These are phyloP conservation scores for Brachymystax lenok DNA, from an alignment of 2,797 vertebrate species.

Conservation along the genomic window DNA sequence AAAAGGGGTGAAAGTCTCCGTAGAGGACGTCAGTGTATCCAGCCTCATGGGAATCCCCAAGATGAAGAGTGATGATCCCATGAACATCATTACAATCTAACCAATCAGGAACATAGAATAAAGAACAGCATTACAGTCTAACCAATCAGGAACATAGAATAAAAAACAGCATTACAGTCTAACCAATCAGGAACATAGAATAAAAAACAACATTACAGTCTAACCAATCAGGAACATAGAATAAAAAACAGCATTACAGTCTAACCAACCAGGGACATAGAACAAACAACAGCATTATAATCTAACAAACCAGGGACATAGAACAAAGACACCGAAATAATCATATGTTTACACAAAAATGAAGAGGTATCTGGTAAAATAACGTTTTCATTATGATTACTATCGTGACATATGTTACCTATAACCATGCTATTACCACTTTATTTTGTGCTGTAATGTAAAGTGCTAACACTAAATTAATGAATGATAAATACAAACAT, in stretches of 20 bases:
- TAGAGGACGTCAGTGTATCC: fast-evolving
- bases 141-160: too few species aligned
- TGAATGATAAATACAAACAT: background rate
- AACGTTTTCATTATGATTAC: background rate
- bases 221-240: too few species aligned
- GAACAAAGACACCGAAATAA: too few species aligned
- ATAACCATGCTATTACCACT: background rate
- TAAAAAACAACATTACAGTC: too few species aligned
- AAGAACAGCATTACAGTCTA: background rate
- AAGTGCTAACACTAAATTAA: background rate
- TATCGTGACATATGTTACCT: background rate
- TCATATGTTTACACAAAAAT: background rate
- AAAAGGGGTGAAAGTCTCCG: conserved; percentile 4
- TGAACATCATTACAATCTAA: conserved; percentile 62
- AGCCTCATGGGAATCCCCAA: conserved; percentile 8
- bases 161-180: too few species aligned
- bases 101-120: conserved; percentile 8
- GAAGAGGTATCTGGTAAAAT: background rate
- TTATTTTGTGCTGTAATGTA: background rate
- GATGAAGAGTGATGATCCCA: conserved; percentile 54
- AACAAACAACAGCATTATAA: too few species aligned
- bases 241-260: too few species aligned
- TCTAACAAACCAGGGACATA: too few species aligned
- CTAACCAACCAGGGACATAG: too few species aligned
- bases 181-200: too few species aligned